phyloP scores from a whole-genome alignment of 2,888 invertebrate species.

The Strigamia crassipes region DNA sequence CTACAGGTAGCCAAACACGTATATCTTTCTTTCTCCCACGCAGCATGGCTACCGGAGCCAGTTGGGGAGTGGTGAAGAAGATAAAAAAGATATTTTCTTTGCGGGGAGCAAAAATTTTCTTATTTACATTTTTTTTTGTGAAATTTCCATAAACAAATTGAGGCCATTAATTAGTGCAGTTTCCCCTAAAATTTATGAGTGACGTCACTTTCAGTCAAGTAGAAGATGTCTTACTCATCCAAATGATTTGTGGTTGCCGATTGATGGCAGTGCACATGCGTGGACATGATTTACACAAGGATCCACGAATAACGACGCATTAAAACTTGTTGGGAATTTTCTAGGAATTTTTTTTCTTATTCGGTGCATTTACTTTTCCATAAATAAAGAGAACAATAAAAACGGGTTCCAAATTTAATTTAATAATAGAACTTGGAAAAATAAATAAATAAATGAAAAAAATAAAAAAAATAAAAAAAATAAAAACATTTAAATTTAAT shows the following conservation, averaged over 20 bases:
- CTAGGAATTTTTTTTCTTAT: not conserved
- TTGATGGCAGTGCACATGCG: conserved; percentile 34
- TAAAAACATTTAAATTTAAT: conserved; percentile 18
- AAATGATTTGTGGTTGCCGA: conserved; percentile 28
- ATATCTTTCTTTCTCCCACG: conserved; percentile 10
- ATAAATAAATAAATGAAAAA: not conserved
- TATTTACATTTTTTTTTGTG: not conserved
- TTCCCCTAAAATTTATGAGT: conserved; percentile 14
- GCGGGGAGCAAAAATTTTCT: not conserved
- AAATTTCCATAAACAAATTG: conserved; percentile 36
- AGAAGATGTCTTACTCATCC: conserved; percentile 40
- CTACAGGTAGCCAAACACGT: conserved; percentile 26
- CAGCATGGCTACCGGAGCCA: conserved; percentile 13
- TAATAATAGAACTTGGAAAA: not conserved
- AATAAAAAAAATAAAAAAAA: not conserved
- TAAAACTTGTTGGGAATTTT: conserved; percentile 19
- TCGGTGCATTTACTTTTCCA: not conserved
- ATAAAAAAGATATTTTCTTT: too few relatives aligned
- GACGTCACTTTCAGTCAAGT: conserved; percentile 29
- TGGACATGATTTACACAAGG: conserved; percentile 36
- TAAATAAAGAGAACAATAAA: not conserved
- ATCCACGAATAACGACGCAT: conserved; percentile 32
- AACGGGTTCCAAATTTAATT: not conserved
- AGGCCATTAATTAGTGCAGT: not conserved
- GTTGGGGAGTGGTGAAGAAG: not conserved